Conservation (phyloP, 2,113 vertebrate species). For the Brachypteracias leptosomus region DNA sequence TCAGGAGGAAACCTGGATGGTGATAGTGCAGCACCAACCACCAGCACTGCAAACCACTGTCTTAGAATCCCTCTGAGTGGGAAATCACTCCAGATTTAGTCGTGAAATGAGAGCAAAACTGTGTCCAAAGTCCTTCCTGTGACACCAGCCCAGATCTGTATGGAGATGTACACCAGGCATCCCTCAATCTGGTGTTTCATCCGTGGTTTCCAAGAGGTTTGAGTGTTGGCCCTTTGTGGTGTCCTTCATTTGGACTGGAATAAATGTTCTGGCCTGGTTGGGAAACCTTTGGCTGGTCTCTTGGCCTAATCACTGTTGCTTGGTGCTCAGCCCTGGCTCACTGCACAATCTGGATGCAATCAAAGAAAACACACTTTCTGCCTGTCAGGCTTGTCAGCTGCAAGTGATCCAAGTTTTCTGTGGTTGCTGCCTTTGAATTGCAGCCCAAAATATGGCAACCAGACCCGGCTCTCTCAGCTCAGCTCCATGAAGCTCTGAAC, state of each 20-base stretch:
- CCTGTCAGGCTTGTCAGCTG: neutral
- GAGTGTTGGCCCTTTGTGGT: accelerated
- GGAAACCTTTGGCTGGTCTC: neutral
- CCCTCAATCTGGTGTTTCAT: neutral
- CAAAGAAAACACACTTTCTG: neutral
- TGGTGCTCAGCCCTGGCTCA: neutral
- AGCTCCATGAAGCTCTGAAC: neutral
- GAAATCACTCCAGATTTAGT: neutral
- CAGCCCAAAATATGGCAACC: neutral
- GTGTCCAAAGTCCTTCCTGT: neutral
- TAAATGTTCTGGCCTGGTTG: neutral
- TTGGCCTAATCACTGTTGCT: neutral
- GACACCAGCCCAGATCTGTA: neutral
- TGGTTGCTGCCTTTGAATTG: neutral
- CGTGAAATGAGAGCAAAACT: neutral
- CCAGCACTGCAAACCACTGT: neutral
- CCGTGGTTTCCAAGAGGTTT: neutral
- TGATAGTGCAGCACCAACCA: neutral
- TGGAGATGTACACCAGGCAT: neutral
- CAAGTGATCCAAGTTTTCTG: neutral
- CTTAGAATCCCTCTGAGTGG: neutral
- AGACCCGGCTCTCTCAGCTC: neutral
- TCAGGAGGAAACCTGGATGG: neutral
- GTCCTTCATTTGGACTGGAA: neutral
- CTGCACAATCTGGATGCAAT: neutral